Percentiles rank a stretch among this genome's conserved stretches.
phyloP scores from a whole-genome alignment of 1,140 invertebrate species.

The Drosophila santomea region DNA sequence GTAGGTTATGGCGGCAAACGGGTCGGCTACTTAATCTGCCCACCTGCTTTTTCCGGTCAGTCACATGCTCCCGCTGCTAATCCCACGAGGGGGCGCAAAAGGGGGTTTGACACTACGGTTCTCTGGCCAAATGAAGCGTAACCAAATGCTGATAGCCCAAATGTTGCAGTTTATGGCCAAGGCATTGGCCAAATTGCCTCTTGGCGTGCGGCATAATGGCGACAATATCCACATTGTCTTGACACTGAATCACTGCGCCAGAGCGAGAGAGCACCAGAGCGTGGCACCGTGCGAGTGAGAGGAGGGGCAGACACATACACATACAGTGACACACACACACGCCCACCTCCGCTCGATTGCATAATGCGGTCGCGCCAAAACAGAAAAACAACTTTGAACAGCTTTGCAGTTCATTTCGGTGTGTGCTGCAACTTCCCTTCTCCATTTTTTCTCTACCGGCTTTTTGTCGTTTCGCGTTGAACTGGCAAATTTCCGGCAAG shows the following conservation, averaged over 20 bases:
- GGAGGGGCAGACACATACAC: not conserved
- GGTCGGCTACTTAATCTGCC: constrained; percentile 12
- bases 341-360: constrained; percentile 50
- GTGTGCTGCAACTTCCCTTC: constrained; percentile 42
- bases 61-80: constrained; percentile 24
- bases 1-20: constrained; percentile 32
- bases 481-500: constrained; percentile 66
- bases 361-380: constrained; percentile 63
- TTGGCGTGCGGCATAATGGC: constrained; percentile 68
- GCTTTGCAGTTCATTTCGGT: constrained; percentile 70
- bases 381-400: constrained; percentile 59
- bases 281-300: not conserved
- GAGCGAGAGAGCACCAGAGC: not conserved
- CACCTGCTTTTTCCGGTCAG: constrained; percentile 50
- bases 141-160: constrained; percentile 77
- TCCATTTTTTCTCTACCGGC: constrained; percentile 13
- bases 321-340: too few species aligned
- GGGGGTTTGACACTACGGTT: not conserved
- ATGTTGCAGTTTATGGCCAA: constrained; percentile 73
- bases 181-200: constrained; percentile 69
- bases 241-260: constrained; percentile 19
- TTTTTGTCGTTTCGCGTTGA: constrained; percentile 59
- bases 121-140: constrained; percentile 76
- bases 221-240: constrained; percentile 64
- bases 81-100: not conserved